Evolutionary conservation across 2,113 vertebrate genomes (phyloP), one percentile per base, ranked within the genome.

Genomic region (Apteryx mantelli): DNA sequence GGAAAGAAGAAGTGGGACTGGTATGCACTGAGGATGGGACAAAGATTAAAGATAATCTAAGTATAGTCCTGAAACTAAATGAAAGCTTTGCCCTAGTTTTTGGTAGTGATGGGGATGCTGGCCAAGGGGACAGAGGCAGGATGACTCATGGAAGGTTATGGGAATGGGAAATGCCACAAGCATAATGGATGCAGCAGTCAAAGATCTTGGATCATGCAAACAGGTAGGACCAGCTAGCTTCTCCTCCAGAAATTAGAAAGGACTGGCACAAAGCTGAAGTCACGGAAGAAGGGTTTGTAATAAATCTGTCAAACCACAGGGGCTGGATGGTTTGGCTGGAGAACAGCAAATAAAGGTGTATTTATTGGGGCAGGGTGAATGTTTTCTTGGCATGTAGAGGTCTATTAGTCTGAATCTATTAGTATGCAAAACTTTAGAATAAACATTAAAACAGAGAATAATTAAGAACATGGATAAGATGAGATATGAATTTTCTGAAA

Each of bases 391-490:
- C 76, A 88, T 1, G 0, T 28, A 81, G 42, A 85, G 77, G 42
- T 78, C 68, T 84, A 9, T 92, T 73, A 58, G 66, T 88, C 50
- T 91, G 85, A 56, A 65, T 76, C 53, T 85, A 30, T 69, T 66
- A 96, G 76, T 77, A 90, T 90, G 92, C 93, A 96, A 91, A 91
- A 34, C 60, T 86, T 86, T 69, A 90, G 88, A 86, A 86, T 90
- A 88, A 97, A 86, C 64, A 93, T 92, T 93, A 88, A 95, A 95
- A 93, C 46, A 64, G 46, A 53, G 71, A 93, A 91, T 90, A 93
- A 95, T 94, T 90, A 88, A 93, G 90, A 71, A 92, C 64, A 48
- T 48, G 71, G 82, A 42, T 73, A 68, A 63, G 75, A 38, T 44
- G 88, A 88, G 68, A 84, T 86, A 81, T 0, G 8, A 82, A 79